phyloP scores from a whole-genome alignment of 2,797 vertebrate species.

The Phataginus tetradactyla region DNA sequence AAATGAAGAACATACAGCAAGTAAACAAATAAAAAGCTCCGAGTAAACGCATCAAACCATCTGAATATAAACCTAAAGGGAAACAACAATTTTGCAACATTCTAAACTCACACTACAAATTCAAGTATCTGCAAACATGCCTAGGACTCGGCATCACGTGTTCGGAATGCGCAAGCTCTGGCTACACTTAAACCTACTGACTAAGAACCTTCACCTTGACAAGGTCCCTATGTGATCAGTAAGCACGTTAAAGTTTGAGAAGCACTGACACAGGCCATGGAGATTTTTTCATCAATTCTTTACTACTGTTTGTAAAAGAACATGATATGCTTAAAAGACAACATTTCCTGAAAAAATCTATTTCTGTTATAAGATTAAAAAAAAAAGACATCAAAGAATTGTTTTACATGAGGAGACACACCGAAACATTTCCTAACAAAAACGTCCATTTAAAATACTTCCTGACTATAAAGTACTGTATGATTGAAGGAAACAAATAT shows the following conservation, averaged over 20 bases:
- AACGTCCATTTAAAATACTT: not conserved
- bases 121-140: not conserved
- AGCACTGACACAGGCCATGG: not conserved
- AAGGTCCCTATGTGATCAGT: not conserved
- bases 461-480: not conserved
- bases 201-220: not conserved
- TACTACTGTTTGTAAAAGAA: not conserved
- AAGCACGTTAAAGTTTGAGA: not conserved
- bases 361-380: not conserved
- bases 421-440: not conserved
- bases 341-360: not conserved
- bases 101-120: not conserved
- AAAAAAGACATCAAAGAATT: not conserved
- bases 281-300: not conserved
- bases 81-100: not conserved
- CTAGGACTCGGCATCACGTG: not conserved
- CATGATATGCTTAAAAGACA: not conserved
- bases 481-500: not conserved
- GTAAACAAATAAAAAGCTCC: not conserved
- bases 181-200: not conserved
- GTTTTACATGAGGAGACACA: slow-evolving; percentile 13
- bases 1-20: slow-evolving; percentile 17
- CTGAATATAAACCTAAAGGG: slow-evolving; percentile 2
- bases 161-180: not conserved
- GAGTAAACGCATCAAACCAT: not conserved